Evolutionary conservation across 2,113 vertebrate species (phyloP), one percentile per base, ranked within the genome.

Genomic region (Takifugu bimaculatus): DNA sequence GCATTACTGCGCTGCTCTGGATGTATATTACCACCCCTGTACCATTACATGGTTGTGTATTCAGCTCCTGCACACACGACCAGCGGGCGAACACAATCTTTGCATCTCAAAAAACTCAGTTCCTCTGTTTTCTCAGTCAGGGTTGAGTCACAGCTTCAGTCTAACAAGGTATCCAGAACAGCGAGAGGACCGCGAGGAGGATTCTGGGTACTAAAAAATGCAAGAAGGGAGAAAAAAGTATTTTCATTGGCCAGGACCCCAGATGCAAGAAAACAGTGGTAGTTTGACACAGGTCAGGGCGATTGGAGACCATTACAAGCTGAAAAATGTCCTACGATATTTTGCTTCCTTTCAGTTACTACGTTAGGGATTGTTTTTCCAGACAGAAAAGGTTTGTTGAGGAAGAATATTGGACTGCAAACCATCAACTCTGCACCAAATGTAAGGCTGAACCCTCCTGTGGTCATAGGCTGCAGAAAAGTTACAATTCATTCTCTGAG

Each of bases 101-200:
- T 74, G 65, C 68, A 77, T 74, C 80, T 78, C 76, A 83, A 81
- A 39, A 76, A 73, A 74, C 61, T 71, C 26, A 1, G 72, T 74
- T 70, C 56, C 76, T 66, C 60, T 65, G 72, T 68, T 74, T 69
- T 60, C 44, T 43, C 68, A 52, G 68, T 60, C 50, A 55, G 65
- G 32, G 63, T 47, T 80, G 76, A 83, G 71, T 83, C 74, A 79
- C 43, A 67, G 59, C 63, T 65, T 39, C 26, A 28, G 59, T 68
- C 63, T 55, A 69, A 73, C 70, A 67, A 80, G 69, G 74, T 63
- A 60, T 63, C 77, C 58, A 57, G 66, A 58, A 68, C 5, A 53
- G 10, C 13, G 65, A 65, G 52, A 50, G 25, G 58, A 70, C 4
- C 50, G 10, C 13, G 69, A 69, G 54, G 53, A 64, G 57, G 60